Base-by-base conservation (phyloP, 2,888 invertebrate genomes). In the Augochlorella aurata region DNA sequence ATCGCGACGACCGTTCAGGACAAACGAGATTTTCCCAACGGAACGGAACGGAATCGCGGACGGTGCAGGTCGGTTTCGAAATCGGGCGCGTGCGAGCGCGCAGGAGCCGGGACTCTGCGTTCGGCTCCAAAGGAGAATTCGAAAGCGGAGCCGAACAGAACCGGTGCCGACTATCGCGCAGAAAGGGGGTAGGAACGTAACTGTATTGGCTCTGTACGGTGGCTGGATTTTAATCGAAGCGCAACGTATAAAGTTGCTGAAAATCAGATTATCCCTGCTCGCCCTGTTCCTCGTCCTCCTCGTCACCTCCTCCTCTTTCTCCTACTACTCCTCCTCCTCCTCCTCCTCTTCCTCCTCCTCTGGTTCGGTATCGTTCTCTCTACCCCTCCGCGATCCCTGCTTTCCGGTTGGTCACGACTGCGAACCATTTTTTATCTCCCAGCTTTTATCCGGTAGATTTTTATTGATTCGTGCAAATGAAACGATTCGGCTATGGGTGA, bases 221-320 rank as follows among this genome's bases (percentile, higher is more conserved):
- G 88, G 90, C 90, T 90, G 92, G 90, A 91, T 93, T 91, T 93
- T 92, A 92, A 92, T 91, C 91, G 91, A 91, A 92, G 90, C 90
- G 91, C 91, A 90, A 91, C 90, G 91, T 92, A 93, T 92, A 92
- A 92, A 93, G 91, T 92, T 93, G 91, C 92, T 90, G 92, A 92
- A 92, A 92, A 93, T 92, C 91, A 91, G 91, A 92, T 93, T 92
- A 92, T 90, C 90, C 88, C 88, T 88, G 83, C 84, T 85, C 88
- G 82, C 80, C 82, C 80, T 81, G 86, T 78, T 82, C 78, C 85
- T 82, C 82, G 63, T 80, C 78, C 82, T 79, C 78, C 83, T 61
- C 74, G 65, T 69, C 81, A 76, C 78, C 82, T 77, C 77, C 83
- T 61, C 74, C 67, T 69, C 81, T 76, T 79, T 58, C 70, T 66